phyloP scores from a whole-genome alignment of 2,888 invertebrate species.

The Pterobdella sp. region DNA sequence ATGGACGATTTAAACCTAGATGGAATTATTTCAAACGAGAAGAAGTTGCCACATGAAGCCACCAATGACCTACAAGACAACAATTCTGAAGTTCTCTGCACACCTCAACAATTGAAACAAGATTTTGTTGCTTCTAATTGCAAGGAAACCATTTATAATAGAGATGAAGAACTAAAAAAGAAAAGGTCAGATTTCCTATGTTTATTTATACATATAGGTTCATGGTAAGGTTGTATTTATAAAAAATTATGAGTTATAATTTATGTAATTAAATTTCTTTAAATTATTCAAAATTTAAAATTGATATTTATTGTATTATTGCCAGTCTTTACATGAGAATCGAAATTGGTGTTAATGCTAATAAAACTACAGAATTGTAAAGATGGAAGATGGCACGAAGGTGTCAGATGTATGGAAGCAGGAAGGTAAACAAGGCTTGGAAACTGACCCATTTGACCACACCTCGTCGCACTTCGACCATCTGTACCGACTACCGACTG shows the following conservation, averaged over 20 bases:
- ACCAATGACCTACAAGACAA: neutral
- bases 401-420: neutral
- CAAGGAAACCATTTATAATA: neutral
- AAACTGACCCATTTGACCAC: constrained; percentile 33
- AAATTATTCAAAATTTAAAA: no score
- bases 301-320: no score
- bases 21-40: neutral
- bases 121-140: neutral
- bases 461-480: constrained; percentile 41
- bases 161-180: neutral
- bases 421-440: constrained; percentile 11
- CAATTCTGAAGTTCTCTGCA: neutral
- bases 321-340: no score
- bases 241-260: no score
- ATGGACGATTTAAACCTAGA: neutral
- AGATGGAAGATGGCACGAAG: constrained; percentile 5
- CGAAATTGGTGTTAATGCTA: no score
- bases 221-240: neutral
- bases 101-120: neutral
- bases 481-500: constrained; percentile 43
- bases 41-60: neutral
- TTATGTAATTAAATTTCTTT: neutral
- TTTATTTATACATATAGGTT: no score
- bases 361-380: neutral
- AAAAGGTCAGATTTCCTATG: no score